Conservation (phyloP, 2,113 vertebrate genomes). For the Calypte anna region DNA sequence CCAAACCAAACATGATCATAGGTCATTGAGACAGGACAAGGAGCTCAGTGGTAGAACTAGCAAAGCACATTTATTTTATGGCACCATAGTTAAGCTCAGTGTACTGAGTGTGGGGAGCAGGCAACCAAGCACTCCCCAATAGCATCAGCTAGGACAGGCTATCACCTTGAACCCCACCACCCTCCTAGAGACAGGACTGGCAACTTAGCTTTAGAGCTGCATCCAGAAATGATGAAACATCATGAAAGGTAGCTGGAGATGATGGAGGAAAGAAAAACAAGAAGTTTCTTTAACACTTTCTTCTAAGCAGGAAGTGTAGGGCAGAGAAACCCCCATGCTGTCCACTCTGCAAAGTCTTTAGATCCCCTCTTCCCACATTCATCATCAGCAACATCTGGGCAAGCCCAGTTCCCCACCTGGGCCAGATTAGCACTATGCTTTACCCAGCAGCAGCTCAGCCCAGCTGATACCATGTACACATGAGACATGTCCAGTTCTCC, state of each 20-base stretch:
- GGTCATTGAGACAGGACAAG: background rate
- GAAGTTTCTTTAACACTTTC: accelerated
- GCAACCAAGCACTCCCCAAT: background rate
- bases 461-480: background rate
- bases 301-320: accelerated
- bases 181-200: background rate
- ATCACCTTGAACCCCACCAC: background rate
- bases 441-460: background rate
- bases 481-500: accelerated
- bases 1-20: accelerated
- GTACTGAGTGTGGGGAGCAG: too few species aligned
- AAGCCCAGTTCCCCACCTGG: background rate
- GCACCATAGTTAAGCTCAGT: too few species aligned
- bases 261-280: background rate
- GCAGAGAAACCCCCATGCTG: accelerated
- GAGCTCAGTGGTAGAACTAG: background rate
- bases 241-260: background rate
- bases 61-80: background rate
- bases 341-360: accelerated
- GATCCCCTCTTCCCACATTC: background rate
- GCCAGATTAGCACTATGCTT: background rate
- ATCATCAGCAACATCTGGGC: background rate
- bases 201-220: background rate
- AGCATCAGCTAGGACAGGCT: background rate
- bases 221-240: background rate